Conservation (phyloP, 2,888 invertebrate species). For the Esperia sulphurella region DNA sequence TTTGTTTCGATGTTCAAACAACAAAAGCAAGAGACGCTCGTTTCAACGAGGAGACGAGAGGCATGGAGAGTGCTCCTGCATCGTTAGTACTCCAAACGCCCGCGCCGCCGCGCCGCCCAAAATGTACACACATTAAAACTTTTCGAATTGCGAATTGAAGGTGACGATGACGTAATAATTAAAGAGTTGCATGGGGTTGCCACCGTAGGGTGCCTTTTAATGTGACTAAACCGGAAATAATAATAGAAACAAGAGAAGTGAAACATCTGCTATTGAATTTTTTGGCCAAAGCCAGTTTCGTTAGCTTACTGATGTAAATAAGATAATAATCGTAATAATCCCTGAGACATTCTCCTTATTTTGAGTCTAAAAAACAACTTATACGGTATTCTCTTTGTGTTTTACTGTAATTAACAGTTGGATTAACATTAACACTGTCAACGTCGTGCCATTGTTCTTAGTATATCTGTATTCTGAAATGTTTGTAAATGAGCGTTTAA, state of each 20-base stretch:
- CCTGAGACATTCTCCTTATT: background rate
- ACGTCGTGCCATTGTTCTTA: slow-evolving; percentile 45
- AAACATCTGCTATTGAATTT: slow-evolving; percentile 1
- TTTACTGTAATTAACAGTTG: slow-evolving; percentile 34
- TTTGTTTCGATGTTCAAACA: slow-evolving; percentile 66
- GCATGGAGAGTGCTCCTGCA: slow-evolving; percentile 49
- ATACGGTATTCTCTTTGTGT: background rate
- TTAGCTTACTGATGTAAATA: background rate
- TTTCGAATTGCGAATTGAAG: slow-evolving; percentile 63
- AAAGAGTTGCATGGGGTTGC: slow-evolving; percentile 41
- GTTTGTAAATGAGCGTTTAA: slow-evolving; percentile 50
- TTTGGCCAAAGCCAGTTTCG: too few species aligned
- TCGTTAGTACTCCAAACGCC: slow-evolving; percentile 44
- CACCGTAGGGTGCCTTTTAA: slow-evolving; percentile 34
- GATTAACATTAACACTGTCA: slow-evolving; percentile 40
- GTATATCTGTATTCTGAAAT: slow-evolving; percentile 43
- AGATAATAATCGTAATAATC: background rate
- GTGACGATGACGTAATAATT: slow-evolving; percentile 63
- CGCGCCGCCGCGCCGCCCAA: slow-evolving; percentile 37
- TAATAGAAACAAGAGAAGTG: slow-evolving; percentile 14
- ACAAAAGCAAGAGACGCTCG: slow-evolving; percentile 58
- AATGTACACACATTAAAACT: slow-evolving; percentile 74
- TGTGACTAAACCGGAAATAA: slow-evolving; percentile 23
- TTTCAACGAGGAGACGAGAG: slow-evolving; percentile 52
- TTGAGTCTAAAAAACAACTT: slow-evolving; percentile 8